phyloP scores from a whole-genome alignment of 2,888 invertebrate species.

The Machimus rusticus region DNA sequence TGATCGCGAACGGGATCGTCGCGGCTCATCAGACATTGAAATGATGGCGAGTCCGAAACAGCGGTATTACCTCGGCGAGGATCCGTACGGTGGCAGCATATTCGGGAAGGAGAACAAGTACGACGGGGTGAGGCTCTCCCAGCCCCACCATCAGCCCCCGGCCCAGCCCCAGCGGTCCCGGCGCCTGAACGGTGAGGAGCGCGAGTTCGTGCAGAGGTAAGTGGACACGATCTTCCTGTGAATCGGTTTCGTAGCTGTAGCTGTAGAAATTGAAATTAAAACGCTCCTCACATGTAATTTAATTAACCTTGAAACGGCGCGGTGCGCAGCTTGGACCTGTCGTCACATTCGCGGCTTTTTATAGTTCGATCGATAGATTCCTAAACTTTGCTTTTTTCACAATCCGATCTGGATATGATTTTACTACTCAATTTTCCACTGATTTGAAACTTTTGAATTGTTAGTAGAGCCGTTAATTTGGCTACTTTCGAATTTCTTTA shows the following conservation, averaged over 20 bases:
- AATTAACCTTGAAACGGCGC: background rate
- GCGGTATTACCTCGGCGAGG: constrained; percentile 85
- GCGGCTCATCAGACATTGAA: constrained; percentile 54
- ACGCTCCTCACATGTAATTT: background rate
- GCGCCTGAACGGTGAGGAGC: constrained; percentile 52
- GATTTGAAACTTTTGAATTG: too few relatives aligned
- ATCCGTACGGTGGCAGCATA: constrained; percentile 83
- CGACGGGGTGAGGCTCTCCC: constrained; percentile 60
- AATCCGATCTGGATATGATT: too few relatives aligned
- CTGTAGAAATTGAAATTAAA: background rate
- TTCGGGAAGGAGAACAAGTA: constrained; percentile 87
- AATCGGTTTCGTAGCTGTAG: background rate
- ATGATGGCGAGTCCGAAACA: constrained; percentile 69
- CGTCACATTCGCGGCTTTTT: background rate
- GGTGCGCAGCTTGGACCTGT: background rate
- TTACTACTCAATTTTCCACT: too few relatives aligned
- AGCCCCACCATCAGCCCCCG: constrained; percentile 37
- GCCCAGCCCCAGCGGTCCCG: constrained; percentile 33
- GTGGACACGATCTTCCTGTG: constrained; percentile 25
- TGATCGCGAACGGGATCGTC: constrained; percentile 48
- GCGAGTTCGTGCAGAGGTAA: constrained; percentile 63
- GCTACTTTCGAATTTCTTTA: too few relatives aligned
- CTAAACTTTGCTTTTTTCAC: too few relatives aligned
- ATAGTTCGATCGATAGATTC: background rate
- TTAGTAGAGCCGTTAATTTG: too few relatives aligned